These are phyloP conservation scores for Aricia artaxerxes DNA, from an alignment of 2,888 invertebrate genomes.

Conservation along the genomic window DNA sequence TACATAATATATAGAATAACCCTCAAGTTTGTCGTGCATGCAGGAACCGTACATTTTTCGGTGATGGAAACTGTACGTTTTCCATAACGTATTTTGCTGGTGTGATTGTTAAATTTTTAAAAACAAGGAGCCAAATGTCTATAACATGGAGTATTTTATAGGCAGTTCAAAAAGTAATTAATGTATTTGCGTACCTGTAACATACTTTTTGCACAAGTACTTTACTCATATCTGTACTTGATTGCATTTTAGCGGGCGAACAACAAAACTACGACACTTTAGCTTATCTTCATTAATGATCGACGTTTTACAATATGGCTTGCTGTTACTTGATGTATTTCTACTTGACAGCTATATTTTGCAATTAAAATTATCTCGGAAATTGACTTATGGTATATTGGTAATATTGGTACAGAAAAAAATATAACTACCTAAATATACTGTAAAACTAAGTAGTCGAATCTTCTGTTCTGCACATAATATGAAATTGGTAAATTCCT, in stretches of 20 bases:
- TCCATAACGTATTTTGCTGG: no score
- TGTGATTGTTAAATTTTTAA: no score
- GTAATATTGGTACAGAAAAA: background rate
- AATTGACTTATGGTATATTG: background rate
- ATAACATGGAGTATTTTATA: background rate
- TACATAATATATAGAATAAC: no score
- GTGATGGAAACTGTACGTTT: no score
- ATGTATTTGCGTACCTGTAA: background rate
- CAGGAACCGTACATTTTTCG: background rate
- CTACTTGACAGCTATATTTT: slow-evolving; percentile 20
- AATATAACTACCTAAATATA: no score
- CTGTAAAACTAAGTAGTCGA: no score
- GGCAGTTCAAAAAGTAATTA: background rate
- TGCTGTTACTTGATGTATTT: background rate
- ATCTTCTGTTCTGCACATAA: no score
- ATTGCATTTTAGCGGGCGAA: slow-evolving; percentile 11
- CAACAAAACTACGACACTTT: slow-evolving; percentile 1
- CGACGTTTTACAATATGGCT: slow-evolving; percentile 15
- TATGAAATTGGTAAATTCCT: no score
- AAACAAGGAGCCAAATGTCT: no score
- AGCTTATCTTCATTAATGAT: slow-evolving; percentile 13
- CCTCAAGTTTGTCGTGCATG: no score
- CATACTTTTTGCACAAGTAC: background rate
- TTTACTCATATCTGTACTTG: slow-evolving; percentile 4
- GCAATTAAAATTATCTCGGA: background rate